phyloP scores from a whole-genome alignment of 2,797 vertebrate species.

The Diglossa cyanea region DNA sequence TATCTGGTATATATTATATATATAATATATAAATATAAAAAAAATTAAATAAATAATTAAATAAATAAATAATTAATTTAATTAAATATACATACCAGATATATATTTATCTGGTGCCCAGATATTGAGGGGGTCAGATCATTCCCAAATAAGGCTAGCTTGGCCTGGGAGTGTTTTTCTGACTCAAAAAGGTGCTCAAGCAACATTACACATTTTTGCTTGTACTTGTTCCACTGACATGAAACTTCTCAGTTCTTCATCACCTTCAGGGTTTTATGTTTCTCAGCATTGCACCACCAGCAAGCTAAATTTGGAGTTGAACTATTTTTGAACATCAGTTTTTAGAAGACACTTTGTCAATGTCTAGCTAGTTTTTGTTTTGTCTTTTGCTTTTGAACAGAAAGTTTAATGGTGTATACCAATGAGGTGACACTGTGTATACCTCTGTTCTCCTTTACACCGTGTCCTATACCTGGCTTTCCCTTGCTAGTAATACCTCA shows the following conservation, averaged over 20 bases:
- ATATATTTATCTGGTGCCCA: not conserved
- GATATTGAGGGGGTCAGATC: not conserved
- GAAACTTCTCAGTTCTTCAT: not conserved
- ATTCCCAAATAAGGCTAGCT: not conserved
- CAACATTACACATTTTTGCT: not conserved
- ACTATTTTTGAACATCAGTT: not conserved
- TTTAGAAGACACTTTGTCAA: not conserved
- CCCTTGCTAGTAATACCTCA: not conserved
- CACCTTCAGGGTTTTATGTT: not conserved
- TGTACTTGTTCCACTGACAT: not conserved
- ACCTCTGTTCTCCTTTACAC: not conserved
- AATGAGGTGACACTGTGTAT: not conserved
- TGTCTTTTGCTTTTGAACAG: not conserved
- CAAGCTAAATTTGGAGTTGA: not conserved
- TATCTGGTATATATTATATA: no score
- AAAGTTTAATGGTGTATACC: not conserved
- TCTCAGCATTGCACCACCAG: not conserved
- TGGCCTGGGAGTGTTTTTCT: not conserved
- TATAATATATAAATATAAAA: no score
- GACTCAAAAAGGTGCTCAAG: not conserved
- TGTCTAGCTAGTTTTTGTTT: not conserved
- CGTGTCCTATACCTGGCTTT: not conserved
- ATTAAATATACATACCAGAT: no score
- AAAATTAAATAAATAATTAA: no score
- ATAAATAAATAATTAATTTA: no score